Evolutionary conservation across 1,140 invertebrate species (phyloP).

Genomic region (Rhyzopertha dominica): DNA sequence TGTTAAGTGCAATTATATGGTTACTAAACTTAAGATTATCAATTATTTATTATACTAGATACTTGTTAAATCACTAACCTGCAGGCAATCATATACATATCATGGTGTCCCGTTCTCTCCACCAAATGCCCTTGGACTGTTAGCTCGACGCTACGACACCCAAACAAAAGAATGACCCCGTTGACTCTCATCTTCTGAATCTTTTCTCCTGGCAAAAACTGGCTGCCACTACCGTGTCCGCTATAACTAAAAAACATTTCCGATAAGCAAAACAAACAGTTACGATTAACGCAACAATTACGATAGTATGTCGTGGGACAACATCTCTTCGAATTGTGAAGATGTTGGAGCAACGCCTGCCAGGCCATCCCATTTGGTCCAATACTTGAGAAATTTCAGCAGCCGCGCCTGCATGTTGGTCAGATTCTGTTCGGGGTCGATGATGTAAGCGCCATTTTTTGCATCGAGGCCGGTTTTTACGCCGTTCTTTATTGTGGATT

Average conservation of each 20-base stretch:
- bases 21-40: no score
- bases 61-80: constrained; percentile 56
- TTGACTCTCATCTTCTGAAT: constrained; percentile 56
- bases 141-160: constrained; percentile 67
- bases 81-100: constrained; percentile 63
- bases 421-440: constrained; percentile 67
- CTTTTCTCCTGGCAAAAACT: constrained; percentile 57
- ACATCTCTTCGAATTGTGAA: constrained; percentile 53
- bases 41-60: no score
- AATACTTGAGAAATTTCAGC: constrained; percentile 56
- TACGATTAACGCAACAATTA: constrained; percentile 45
- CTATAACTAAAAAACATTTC: constrained; percentile 52
- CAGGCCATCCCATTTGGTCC: constrained; percentile 61
- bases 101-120: constrained; percentile 60
- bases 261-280: neutral
- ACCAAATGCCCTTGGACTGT: constrained; percentile 51
- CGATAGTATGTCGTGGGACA: constrained; percentile 64
- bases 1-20: no score
- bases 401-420: constrained; percentile 63
- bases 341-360: constrained; percentile 52
- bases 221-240: constrained; percentile 72
- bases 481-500: constrained; percentile 53
- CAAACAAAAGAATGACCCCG: constrained; percentile 63
- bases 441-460: constrained; percentile 49
- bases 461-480: constrained; percentile 48